Conservation (phyloP, 2,113 vertebrate species). For the Onychostruthus taczanowskii region DNA sequence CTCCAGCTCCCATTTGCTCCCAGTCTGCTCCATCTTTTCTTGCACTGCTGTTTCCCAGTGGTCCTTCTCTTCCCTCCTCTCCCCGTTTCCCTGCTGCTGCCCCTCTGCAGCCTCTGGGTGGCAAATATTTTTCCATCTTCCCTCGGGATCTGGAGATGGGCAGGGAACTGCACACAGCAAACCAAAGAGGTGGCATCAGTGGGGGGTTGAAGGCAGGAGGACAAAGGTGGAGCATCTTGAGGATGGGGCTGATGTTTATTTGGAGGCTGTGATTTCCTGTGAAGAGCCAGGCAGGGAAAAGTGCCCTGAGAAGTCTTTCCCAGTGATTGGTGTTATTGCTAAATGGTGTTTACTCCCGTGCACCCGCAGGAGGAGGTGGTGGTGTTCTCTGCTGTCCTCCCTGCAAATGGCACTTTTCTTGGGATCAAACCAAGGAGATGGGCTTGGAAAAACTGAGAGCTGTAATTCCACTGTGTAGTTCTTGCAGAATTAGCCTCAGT, state of each 20-base stretch:
- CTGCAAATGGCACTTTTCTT: not conserved
- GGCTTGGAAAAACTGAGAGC: not conserved
- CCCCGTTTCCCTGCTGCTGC: not conserved
- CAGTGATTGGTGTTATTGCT: not conserved
- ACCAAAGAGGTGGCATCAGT: not conserved
- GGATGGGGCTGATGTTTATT: not conserved
- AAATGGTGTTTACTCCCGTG: not conserved
- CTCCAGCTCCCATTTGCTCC: not conserved
- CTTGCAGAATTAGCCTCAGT: not conserved
- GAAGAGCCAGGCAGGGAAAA: not conserved
- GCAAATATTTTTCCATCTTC: not conserved
- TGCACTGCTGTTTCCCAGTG: fast-evolving
- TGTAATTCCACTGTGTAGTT: not conserved
- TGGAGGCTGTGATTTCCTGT: not conserved
- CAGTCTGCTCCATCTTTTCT: not conserved
- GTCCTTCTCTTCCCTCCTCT: not conserved
- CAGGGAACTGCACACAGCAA: not conserved
- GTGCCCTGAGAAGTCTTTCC: not conserved
- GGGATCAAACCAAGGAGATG: fast-evolving
- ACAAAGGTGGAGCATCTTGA: not conserved
- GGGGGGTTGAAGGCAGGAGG: not conserved
- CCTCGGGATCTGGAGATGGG: not conserved
- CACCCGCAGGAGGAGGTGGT: not conserved
- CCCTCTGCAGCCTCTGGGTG: not conserved
- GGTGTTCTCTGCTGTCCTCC: not conserved